A percentile compares a stretch with the other conserved stretches of the same genome.
Evolutionary conservation across 2,797 vertebrate genomes (phyloP).

Genomic region (Rhynchonycteris naso): DNA sequence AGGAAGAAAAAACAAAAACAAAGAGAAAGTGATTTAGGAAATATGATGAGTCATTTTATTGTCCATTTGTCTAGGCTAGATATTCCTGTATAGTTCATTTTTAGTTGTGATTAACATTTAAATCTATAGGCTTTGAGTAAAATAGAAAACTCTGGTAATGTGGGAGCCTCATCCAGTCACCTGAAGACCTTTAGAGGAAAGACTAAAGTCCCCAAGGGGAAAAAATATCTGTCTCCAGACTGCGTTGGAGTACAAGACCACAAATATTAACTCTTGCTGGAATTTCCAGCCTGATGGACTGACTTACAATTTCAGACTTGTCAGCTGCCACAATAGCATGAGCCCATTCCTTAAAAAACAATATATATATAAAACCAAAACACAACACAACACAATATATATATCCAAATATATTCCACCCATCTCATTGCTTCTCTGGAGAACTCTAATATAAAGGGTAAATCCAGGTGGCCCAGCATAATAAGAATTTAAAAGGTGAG

Average conservation of each 20-base stretch:
- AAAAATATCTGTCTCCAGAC: not conserved
- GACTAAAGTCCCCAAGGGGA: not conserved
- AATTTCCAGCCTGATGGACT: not conserved
- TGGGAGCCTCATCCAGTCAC: not conserved
- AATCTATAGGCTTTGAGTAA: not conserved
- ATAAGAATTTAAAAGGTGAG: not conserved
- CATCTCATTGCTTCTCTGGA: not conserved
- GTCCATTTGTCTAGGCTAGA: not conserved
- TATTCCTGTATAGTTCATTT: not conserved
- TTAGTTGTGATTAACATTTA: not conserved
- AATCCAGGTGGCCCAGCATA: not conserved
- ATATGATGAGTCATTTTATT: not conserved
- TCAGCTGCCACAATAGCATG: not conserved
- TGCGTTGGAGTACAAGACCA: not conserved
- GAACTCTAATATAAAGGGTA: not conserved
- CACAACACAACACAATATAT: not conserved
- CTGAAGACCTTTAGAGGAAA: constrained; percentile 15
- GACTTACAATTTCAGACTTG: not conserved
- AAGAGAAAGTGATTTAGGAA: not conserved
- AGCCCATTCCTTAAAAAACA: not conserved
- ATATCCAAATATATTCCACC: not conserved
- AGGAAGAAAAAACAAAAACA: constrained; percentile 17
- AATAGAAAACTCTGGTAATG: not conserved
- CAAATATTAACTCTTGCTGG: not conserved
- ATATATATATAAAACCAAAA: not conserved